Evolutionary conservation across 1,140 invertebrate species (phyloP).

Genomic region (Paracyclopina nana): DNA sequence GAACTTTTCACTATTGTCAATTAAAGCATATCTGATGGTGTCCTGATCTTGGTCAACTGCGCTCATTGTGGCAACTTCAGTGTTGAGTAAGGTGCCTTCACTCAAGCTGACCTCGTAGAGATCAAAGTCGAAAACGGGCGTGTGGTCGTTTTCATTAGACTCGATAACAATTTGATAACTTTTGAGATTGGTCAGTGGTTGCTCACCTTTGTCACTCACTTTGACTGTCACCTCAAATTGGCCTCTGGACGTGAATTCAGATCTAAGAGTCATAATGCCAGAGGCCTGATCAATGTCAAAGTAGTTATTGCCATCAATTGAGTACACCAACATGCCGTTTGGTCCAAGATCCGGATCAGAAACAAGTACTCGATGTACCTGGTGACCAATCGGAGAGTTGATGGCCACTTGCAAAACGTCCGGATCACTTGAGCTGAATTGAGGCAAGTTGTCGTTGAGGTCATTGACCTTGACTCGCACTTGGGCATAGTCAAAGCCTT

Average conservation of each 20-base stretch:
- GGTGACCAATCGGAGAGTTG: too few relatives aligned
- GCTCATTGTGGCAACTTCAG: conserved; percentile 60
- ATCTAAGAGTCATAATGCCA: too few relatives aligned
- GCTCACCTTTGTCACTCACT: too few relatives aligned
- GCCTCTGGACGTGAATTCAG: too few relatives aligned
- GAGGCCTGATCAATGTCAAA: too few relatives aligned
- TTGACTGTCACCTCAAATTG: too few relatives aligned
- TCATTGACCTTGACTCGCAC: conserved; percentile 55
- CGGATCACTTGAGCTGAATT: conserved; percentile 46
- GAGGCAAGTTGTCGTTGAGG: conserved; percentile 68
- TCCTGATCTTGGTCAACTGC: conserved; percentile 60
- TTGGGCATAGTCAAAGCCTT: conserved; percentile 41
- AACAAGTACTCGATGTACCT: conserved; percentile 63
- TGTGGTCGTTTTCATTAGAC: conserved; percentile 71
- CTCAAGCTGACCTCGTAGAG: conserved; percentile 73
- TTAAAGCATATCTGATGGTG: too few relatives aligned
- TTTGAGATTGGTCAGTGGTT: too few relatives aligned
- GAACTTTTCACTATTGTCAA: too few relatives aligned
- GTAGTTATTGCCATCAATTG: conserved; percentile 52
- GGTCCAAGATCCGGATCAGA: conserved; percentile 50
- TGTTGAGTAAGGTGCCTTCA: conserved; percentile 73
- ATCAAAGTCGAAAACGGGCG: conserved; percentile 70
- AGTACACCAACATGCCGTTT: conserved; percentile 58
- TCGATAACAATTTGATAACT: not conserved
- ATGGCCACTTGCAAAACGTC: too few relatives aligned